Evolutionary conservation across 1,140 invertebrate species (phyloP).

Genomic region (Macrotrachela quadricornifera): DNA sequence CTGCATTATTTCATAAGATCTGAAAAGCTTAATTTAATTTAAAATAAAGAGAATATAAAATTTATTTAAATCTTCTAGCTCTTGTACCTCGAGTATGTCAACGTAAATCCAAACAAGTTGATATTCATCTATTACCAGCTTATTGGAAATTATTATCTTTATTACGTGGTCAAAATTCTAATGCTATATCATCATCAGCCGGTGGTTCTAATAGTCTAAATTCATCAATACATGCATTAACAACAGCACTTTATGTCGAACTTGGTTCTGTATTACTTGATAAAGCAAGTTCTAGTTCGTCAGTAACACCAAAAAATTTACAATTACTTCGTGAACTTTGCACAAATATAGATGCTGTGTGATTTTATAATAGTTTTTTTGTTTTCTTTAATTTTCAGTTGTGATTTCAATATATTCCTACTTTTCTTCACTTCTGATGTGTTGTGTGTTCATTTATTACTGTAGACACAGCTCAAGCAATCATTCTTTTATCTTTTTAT

Average conservation of each 20-base stretch:
- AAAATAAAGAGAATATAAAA: neutral
- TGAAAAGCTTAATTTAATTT: too few species aligned
- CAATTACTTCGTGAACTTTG: conserved; percentile 16
- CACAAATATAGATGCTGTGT: too few species aligned
- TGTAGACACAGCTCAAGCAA: too few species aligned
- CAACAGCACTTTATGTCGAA: conserved; percentile 16
- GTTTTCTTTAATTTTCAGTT: too few species aligned
- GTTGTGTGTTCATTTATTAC: too few species aligned
- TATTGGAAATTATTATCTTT: conserved; percentile 24
- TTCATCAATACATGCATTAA: conserved; percentile 16
- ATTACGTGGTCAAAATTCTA: conserved; percentile 11
- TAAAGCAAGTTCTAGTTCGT: conserved; percentile 17
- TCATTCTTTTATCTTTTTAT: too few species aligned
- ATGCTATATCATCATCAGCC: conserved; percentile 12
- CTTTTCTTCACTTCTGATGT: too few species aligned
- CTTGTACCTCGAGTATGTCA: conserved; percentile 21
- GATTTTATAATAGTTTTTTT: too few species aligned
- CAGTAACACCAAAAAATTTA: conserved; percentile 18
- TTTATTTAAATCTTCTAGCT: conserved; percentile 15
- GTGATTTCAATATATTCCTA: too few species aligned
- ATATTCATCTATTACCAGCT: conserved; percentile 23
- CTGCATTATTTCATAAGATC: too few species aligned
- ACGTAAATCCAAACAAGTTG: conserved; percentile 22
- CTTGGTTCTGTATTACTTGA: conserved; percentile 22
- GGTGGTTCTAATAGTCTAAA: conserved; percentile 18